phyloP scores from a whole-genome alignment of 64 coral and sea anemone species.

The Exaiptasia diaphana region DNA sequence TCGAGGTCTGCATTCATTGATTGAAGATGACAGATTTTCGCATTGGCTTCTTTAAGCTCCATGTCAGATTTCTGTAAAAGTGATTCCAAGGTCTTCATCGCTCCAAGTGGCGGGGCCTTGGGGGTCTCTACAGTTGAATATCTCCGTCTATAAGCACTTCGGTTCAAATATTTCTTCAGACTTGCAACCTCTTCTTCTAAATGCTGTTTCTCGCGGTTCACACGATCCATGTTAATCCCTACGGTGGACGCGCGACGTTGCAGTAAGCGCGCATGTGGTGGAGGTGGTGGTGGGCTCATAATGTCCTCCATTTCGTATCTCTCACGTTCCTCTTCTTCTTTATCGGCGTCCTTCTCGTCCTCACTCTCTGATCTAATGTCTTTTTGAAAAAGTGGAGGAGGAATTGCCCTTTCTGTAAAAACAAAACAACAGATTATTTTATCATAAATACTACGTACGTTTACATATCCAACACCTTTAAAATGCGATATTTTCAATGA shows the following conservation, averaged over 20 bases:
- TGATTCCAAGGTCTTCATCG: constrained; percentile 47
- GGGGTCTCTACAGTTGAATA: constrained; percentile 33
- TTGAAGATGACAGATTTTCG: constrained; percentile 47
- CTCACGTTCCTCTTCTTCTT: neutral
- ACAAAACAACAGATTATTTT: too few species aligned
- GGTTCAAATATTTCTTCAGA: constrained; percentile 25
- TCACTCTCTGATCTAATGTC: neutral
- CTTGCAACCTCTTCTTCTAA: constrained; percentile 54
- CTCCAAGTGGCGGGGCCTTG: constrained; percentile 23
- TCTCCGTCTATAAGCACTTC: constrained; percentile 7
- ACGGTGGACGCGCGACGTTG: constrained; percentile 47
- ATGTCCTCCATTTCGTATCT: constrained; percentile 3
- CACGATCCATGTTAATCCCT: constrained; percentile 47
- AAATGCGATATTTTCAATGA: too few species aligned
- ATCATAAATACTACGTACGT: too few species aligned
- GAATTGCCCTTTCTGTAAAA: neutral
- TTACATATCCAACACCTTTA: too few species aligned
- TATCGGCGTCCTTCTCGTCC: neutral
- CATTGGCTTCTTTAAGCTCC: constrained; percentile 55
- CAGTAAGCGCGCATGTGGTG: constrained; percentile 44
- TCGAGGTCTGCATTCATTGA: constrained; percentile 46
- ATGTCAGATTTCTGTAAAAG: constrained; percentile 52
- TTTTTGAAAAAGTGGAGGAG: neutral
- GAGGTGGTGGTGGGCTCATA: constrained; percentile 9
- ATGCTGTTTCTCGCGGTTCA: constrained; percentile 53